phyloP scores from a whole-genome alignment of 1,140 invertebrate genomes.

The Drosophila sucinea region DNA sequence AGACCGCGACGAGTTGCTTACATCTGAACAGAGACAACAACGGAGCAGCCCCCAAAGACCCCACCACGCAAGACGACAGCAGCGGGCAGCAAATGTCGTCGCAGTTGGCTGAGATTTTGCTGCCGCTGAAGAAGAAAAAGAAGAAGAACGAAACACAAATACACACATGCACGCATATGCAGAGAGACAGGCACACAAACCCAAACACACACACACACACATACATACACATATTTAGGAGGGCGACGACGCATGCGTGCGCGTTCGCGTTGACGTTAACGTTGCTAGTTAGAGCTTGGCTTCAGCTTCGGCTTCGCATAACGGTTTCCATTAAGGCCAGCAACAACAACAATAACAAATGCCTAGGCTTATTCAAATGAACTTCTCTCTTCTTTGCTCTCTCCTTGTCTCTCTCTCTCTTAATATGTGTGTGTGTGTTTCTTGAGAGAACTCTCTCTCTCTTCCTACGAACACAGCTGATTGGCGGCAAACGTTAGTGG shows the following conservation, averaged over 20 bases:
- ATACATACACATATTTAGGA: background rate
- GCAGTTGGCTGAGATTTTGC: slow-evolving; percentile 55
- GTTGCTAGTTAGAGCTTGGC: slow-evolving; percentile 35
- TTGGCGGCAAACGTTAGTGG: slow-evolving; percentile 60
- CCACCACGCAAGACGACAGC: slow-evolving; percentile 18
- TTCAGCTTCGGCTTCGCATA: slow-evolving; percentile 57
- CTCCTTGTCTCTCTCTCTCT: slow-evolving; percentile 24
- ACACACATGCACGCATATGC: slow-evolving; percentile 33
- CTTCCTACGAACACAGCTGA: slow-evolving; percentile 69
- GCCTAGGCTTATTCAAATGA: slow-evolving; percentile 76
- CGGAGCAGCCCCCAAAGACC: slow-evolving; percentile 53
- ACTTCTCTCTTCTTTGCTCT: slow-evolving; percentile 29
- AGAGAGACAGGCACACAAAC: slow-evolving; percentile 30
- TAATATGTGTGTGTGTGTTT: background rate
- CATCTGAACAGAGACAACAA: slow-evolving; percentile 70
- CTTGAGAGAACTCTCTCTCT: slow-evolving; percentile 15
- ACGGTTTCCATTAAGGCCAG: slow-evolving; percentile 82
- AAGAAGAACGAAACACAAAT: slow-evolving; percentile 75
- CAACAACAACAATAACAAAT: slow-evolving; percentile 66
- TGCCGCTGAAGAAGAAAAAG: slow-evolving; percentile 54
- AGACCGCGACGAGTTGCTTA: slow-evolving; percentile 77
- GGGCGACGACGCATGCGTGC: slow-evolving; percentile 67
- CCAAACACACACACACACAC: slow-evolving; percentile 9
- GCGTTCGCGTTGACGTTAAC: slow-evolving; percentile 33
- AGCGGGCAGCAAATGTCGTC: slow-evolving; percentile 2